Conservation (phyloP, 92 coral and sea anemone genomes). For the Epizoanthus rinbou region DNA sequence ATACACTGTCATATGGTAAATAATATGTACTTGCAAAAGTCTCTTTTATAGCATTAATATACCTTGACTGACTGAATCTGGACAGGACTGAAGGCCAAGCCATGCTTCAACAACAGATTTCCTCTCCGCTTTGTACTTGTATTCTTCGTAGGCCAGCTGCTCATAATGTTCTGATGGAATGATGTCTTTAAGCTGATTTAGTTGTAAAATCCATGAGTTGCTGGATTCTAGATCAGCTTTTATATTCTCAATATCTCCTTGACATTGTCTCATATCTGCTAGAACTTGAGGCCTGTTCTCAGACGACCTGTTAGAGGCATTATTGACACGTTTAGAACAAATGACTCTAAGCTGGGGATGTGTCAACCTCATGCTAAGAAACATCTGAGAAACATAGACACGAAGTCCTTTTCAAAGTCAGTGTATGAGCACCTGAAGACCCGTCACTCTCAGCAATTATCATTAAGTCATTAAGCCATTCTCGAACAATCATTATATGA, state of each 20-base stretch:
- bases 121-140: constrained; percentile 30
- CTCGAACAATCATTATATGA: no score
- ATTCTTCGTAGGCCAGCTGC: constrained; percentile 46
- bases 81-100: constrained; percentile 40
- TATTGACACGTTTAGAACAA: background rate
- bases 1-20: no score
- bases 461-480: no score
- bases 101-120: constrained; percentile 52
- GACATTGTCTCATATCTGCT: constrained; percentile 53
- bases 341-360: background rate
- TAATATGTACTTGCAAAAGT: no score
- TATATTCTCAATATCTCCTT: constrained; percentile 61
- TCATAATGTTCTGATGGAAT: constrained; percentile 33
- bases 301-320: constrained; percentile 35
- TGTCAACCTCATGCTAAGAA: no score
- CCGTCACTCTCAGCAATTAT: no score
- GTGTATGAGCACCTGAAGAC: no score
- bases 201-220: constrained; percentile 44
- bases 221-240: constrained; percentile 35
- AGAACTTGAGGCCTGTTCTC: constrained; percentile 58
- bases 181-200: constrained; percentile 29
- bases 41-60: background rate
- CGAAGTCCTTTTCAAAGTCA: no score
- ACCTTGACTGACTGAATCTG: background rate
- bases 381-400: no score